Percentiles rank a stretch among this genome's conserved stretches.
These are phyloP conservation scores for Kryptopterus vitreolus DNA, from an alignment of 2,797 vertebrate genomes.

Conservation along the genomic window DNA sequence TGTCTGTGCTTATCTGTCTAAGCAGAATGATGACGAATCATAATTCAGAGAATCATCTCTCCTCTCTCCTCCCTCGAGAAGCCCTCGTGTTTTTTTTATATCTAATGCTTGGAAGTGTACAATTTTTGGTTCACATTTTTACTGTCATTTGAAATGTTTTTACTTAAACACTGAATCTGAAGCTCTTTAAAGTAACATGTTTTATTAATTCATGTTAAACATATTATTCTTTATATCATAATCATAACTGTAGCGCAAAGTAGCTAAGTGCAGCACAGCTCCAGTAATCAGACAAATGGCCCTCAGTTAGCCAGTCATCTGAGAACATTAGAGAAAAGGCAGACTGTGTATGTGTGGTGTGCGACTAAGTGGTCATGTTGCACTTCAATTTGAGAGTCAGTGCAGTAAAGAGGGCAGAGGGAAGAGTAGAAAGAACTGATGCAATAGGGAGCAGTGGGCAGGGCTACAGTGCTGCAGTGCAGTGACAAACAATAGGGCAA, in stretches of 20 bases:
- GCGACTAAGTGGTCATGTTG: slow-evolving; percentile 62
- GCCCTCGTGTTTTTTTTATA: not conserved
- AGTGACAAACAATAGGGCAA: slow-evolving; percentile 77
- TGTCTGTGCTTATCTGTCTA: not conserved
- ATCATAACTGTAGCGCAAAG: not conserved
- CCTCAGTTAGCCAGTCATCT: slow-evolving; percentile 32
- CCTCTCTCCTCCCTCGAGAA: not conserved
- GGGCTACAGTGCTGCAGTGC: slow-evolving; percentile 53
- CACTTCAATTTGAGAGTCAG: slow-evolving; percentile 40
- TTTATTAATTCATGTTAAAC: not conserved
- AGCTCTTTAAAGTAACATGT: not conserved
- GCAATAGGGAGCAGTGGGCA: slow-evolving; percentile 37
- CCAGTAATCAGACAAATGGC: slow-evolving; percentile 37
- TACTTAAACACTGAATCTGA: not conserved
- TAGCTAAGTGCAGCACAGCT: not conserved
- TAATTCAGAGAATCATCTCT: not conserved
- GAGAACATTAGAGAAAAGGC: slow-evolving; percentile 40
- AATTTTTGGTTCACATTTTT: not conserved
- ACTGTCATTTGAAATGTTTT: too few species aligned
- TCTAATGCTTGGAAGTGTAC: not conserved
- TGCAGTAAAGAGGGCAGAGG: slow-evolving; percentile 23
- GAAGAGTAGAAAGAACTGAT: slow-evolving; percentile 24
- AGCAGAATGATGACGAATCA: not conserved
- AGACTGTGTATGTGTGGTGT: slow-evolving; percentile 20
- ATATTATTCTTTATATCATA: not conserved